Base-by-base conservation (phyloP, 2,888 invertebrate species). In the Tyria jacobaeae region DNA sequence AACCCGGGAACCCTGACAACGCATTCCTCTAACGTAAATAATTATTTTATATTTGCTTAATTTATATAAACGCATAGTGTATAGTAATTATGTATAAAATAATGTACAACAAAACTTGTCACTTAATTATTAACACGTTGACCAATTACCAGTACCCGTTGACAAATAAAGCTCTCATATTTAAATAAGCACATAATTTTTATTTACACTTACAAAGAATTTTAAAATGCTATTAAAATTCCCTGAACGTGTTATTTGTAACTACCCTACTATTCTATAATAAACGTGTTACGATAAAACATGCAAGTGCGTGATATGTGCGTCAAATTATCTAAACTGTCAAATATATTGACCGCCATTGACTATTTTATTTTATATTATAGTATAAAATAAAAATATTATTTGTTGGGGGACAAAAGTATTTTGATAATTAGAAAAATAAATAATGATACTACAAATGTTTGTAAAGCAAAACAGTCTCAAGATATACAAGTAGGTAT, bases 231-330 rank as follows among this genome's bases (percentile, higher is more conserved):
- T 49, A 52, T 51, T 3, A 34, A 64, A 69, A 62, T 67, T 60
- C 64, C 61, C 65, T 60, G 52, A 61, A 57, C 24, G 35, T 24
- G 3, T 53, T 25, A 35, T 14, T 44, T 41, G 50, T 2, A 35
- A 54, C 55, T 63, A 56, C 48, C 58, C 62, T 60, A 64, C 66
- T 66, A 71, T 73, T 56, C 62, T 62, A 56, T 60, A 75, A 66
- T 68, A 73, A 75, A 72, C 62, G 66, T 70, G 64, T 72, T 63
- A 70, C 37, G 68, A 75, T 70, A 61, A 80, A 79, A 80, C 85
- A 82, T 87, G 85, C 86, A 79, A 68, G 85, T 88, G 85, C 86
- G 80, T 84, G 87, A 88, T 88, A 88, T 87, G 88, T 88, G 87
- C 84, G 62, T 64, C 62, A 67, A 70, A 76, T 72, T 71, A 71